A percentile compares a stretch with the other conserved stretches of the same genome.
Conservation (phyloP, 37 sponge, comb jelly and placozoan species). For the Petrosia ficiformis region DNA sequence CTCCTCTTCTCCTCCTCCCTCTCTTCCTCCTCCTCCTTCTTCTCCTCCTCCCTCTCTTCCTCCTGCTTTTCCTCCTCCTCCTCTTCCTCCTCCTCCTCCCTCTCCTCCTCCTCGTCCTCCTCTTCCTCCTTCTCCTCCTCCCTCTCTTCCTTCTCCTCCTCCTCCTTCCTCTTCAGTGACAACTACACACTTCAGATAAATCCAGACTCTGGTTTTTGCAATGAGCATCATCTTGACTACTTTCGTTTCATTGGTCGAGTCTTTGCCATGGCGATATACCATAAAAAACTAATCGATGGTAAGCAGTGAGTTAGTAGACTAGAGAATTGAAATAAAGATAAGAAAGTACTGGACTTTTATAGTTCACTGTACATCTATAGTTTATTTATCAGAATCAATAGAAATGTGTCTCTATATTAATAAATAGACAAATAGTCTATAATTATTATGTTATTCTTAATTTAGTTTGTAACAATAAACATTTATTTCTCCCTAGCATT, state of each 20-base stretch:
- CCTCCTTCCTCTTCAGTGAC: conserved; percentile 72
- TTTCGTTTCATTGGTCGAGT: conserved; percentile 81
- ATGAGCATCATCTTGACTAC: conserved; percentile 65
- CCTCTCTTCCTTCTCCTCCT: background rate
- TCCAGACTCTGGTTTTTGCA: conserved; percentile 79
- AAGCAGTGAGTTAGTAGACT: conserved; percentile 12
- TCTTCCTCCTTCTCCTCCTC: background rate
- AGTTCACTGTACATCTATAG: too few relatives aligned
- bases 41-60: background rate
- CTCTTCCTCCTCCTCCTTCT: background rate
- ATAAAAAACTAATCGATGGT: conserved; percentile 88
- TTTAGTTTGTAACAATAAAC: too few relatives aligned
- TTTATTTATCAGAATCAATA: too few relatives aligned
- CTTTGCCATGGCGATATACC: conserved; percentile 86
- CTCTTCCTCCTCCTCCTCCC: background rate
- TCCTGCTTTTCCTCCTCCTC: background rate
- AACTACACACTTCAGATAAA: conserved; percentile 87
- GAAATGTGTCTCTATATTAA: background rate
- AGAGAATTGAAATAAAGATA: background rate
- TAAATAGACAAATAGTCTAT: background rate
- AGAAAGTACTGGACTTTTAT: too few relatives aligned
- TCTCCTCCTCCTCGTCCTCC: background rate
- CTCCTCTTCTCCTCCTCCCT: background rate
- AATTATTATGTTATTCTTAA: too few relatives aligned
- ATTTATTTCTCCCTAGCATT: conserved; percentile 81